Conservation (phyloP, 2,797 vertebrate genomes). For the Nyctibius grandis region DNA sequence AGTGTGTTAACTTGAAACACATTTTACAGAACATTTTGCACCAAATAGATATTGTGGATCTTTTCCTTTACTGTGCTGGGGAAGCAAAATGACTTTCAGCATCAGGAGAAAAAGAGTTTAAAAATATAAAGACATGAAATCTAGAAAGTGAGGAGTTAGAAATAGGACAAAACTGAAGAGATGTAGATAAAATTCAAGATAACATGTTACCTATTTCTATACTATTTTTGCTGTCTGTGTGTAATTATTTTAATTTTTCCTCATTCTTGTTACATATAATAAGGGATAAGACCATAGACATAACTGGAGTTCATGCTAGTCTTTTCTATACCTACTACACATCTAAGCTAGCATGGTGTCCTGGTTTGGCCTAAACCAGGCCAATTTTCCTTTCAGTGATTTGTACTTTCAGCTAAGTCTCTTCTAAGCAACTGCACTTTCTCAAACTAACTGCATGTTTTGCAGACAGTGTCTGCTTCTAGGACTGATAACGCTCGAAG, state of each 20-base stretch:
- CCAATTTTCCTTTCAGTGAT: too few species aligned
- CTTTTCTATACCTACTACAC: fast-evolving
- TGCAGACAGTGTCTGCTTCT: too few species aligned
- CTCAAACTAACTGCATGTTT: too few species aligned
- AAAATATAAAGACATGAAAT: background rate
- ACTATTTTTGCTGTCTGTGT: background rate
- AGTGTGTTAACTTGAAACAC: background rate
- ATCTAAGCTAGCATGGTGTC: background rate
- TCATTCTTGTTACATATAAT: background rate
- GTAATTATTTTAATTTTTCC: background rate
- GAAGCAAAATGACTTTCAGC: background rate
- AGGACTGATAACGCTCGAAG: too few species aligned
- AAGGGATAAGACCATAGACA: background rate
- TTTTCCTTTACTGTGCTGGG: background rate
- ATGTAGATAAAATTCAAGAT: background rate
- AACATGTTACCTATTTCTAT: background rate
- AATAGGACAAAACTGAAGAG: background rate
- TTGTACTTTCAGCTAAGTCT: too few species aligned
- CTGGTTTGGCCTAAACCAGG: too few species aligned
- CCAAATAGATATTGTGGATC: background rate
- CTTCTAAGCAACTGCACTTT: too few species aligned
- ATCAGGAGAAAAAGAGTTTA: background rate
- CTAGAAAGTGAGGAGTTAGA: background rate
- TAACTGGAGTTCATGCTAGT: background rate
- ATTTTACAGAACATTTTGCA: background rate